Conservation (phyloP, 2,797 vertebrate species). For the Clarias platycephalus region DNA sequence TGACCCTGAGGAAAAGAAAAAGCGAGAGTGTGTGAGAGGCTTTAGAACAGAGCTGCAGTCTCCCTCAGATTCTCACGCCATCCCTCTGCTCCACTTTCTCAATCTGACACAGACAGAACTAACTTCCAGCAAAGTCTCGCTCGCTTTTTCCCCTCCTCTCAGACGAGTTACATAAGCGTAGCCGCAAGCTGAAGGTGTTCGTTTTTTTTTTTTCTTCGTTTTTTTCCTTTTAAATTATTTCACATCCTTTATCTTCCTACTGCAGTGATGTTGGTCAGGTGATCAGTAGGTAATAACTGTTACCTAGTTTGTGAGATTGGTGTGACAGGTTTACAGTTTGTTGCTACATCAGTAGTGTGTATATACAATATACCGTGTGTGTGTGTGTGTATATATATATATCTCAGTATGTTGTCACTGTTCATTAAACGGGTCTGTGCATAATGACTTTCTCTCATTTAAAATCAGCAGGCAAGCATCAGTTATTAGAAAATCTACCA, state of each 20-base stretch:
- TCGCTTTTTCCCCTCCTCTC: conserved; percentile 46
- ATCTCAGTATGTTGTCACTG: not conserved
- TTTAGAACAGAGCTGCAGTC: conserved; percentile 45
- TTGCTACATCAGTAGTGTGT: conserved; percentile 11
- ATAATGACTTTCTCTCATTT: not conserved
- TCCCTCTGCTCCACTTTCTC: conserved; percentile 54
- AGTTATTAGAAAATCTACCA: conserved; percentile 22
- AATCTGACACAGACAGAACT: conserved; percentile 42
- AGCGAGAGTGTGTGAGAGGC: conserved; percentile 42
- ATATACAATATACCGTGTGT: not conserved
- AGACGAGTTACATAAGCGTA: conserved; percentile 50
- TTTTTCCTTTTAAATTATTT: not conserved
- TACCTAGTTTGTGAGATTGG: conserved; percentile 37
- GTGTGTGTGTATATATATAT: too few relatives aligned
- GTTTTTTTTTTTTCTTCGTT: conserved; percentile 6
- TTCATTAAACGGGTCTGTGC: conserved; percentile 11
- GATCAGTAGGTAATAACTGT: conserved; percentile 46
- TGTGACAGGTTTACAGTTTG: conserved; percentile 17
- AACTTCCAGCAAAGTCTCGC: conserved; percentile 48
- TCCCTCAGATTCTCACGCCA: conserved; percentile 57
- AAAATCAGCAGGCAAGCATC: not conserved
- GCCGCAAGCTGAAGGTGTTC: conserved; percentile 32
- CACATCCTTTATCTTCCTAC: conserved; percentile 18
- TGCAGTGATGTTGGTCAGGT: conserved; percentile 44
- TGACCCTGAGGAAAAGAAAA: conserved; percentile 40